Conservation (phyloP, 2,113 vertebrate genomes). For the Neolamprologus kungweensis region DNA sequence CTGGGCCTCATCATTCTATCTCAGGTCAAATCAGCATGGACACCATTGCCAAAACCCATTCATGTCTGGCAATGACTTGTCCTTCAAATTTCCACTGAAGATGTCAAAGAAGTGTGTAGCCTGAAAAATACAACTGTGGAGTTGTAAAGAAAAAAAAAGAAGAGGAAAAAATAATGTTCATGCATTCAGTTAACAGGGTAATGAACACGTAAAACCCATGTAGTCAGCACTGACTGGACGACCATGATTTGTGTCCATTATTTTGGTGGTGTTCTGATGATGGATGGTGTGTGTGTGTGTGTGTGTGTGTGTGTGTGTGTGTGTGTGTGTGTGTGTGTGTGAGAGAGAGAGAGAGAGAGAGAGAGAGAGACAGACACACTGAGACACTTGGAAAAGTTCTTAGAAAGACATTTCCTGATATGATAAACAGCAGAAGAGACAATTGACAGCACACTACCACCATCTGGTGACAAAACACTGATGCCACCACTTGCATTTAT, state of each 20-base stretch:
- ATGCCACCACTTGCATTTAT: background rate
- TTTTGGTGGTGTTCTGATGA: background rate
- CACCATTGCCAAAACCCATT: slow-evolving; percentile 16
- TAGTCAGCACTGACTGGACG: background rate
- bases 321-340: background rate
- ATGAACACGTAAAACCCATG: background rate
- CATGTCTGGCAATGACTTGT: background rate
- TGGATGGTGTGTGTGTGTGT: background rate
- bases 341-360: too few species aligned
- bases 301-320: background rate
- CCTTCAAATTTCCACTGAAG: background rate
- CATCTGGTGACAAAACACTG: slow-evolving; percentile 39
- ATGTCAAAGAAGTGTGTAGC: background rate
- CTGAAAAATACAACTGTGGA: background rate
- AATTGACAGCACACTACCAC: slow-evolving; percentile 7
- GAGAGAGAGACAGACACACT: background rate
- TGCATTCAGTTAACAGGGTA: background rate
- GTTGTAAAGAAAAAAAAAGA: background rate
- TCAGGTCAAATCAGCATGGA: slow-evolving; percentile 28
- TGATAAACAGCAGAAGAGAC: background rate
- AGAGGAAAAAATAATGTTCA: background rate
- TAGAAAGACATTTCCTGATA: background rate
- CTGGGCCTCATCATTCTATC: slow-evolving; percentile 31
- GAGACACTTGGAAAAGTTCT: background rate
- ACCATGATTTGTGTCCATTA: background rate